Base-by-base conservation (phyloP, 2,888 invertebrate genomes). In the Chrysolina americana region DNA sequence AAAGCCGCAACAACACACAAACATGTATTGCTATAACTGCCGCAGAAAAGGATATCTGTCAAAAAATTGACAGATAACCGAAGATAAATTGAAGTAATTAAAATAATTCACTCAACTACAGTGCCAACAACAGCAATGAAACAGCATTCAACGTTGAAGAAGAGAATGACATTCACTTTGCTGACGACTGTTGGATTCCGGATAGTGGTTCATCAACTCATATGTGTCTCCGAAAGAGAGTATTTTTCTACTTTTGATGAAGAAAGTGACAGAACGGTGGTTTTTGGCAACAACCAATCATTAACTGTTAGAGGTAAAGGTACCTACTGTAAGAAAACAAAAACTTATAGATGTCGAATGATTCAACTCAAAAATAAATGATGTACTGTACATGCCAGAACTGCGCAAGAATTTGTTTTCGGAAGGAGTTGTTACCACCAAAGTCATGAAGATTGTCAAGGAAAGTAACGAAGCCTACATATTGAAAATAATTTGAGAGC, bases 391-490 rank as follows among this genome's bases (percentile, higher is more conserved):
- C 79, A 81, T 87, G 5, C 86, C 85, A 11, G 76, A 76, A 0
- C 74, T 87, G 13, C 59, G 76, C 13, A 82, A 82, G 76, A 86
- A 87, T 70, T 68, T 87, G 13, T 85, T 87, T 69, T 87, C 85
- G 0, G 85, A 86, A 75, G 86, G 85, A 76, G n/a, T n/a, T n/a
- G n/a, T n/a, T n/a, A n/a, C n/a, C n/a, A n/a, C 79, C 13, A 82
- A 83, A 76, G 81, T 81, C 0, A 82, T 83, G 76, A 50, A 41
- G 2, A 81, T 84, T 13, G 9, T 44, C 11, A 44, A 44, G 44
- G 11, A 44, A 13, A 44, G 11, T 44, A 44, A 13, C 13, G 11
- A 44, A 13, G 44, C 9, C 8, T 2, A 44, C 2, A 44, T 44
- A 2, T 44, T 8, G 44, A 44, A 44, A 13, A 13, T 44, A 13